Conservation (phyloP, 1,140 invertebrate species). For the Drosophila takahashii region DNA sequence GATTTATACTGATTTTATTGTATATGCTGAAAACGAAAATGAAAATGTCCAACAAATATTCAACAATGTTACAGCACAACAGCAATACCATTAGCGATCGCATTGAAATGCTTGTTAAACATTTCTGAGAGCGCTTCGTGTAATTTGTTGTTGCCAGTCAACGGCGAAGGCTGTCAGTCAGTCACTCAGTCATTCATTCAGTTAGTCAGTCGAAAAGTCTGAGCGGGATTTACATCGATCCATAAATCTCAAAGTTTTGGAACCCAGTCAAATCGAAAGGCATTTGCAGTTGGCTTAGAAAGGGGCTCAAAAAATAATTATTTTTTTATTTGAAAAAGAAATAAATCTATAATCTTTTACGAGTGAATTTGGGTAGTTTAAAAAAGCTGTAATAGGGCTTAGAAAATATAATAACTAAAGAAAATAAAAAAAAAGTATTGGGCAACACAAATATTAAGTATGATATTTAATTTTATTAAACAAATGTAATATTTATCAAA, state of each 20-base stretch:
- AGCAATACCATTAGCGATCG: conserved; percentile 37
- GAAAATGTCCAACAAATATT: conserved; percentile 55
- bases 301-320: background rate
- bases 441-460: too few relatives aligned
- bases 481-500: too few relatives aligned
- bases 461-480: too few relatives aligned
- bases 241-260: conserved; percentile 32
- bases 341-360: too few relatives aligned
- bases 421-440: background rate
- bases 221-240: conserved; percentile 24
- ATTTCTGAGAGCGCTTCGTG: conserved; percentile 22
- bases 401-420: background rate
- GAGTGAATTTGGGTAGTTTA: too few relatives aligned
- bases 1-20: conserved; percentile 63
- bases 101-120: conserved; percentile 53
- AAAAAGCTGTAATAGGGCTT: too few relatives aligned
- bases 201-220: conserved; percentile 12
- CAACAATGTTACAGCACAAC: conserved; percentile 37
- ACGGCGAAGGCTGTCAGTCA: conserved; percentile 39
- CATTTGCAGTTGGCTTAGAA: background rate
- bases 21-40: conserved; percentile 32
- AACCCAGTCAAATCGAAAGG: conserved; percentile 2
- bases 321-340: background rate
- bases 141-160: conserved; percentile 39
- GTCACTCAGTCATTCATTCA: conserved; percentile 31